Evolutionary conservation across 1,140 invertebrate species (phyloP), one percentile per base, ranked within the genome.

Genomic region (Drosophila azteca): DNA sequence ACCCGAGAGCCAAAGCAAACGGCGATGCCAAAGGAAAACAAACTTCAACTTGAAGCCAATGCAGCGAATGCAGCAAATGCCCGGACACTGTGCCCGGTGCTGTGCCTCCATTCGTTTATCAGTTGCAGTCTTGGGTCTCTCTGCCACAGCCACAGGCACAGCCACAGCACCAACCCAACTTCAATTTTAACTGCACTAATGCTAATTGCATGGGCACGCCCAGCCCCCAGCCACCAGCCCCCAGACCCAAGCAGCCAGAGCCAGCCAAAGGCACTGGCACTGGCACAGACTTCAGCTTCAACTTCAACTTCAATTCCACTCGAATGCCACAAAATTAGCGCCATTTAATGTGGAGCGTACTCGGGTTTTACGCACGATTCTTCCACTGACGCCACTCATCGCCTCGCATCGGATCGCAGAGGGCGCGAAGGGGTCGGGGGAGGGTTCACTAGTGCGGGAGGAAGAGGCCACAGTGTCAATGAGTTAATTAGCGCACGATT

Each of bases 331-430:
- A 79, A 74, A 74, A 88, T 88, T 88, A 88, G 84, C 84, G 84
- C 84, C 84, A 89, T 88, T 88, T 89, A 88, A 88, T 88, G 81
- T 80, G 84, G 80, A 89, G 84, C 84, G 77, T 80, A 80, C 85
- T 87, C 79, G 77, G 73, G 70, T 82, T 87, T 88, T 83, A 88
- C 83, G 83, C 83, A 88, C 83, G 83, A 88, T 88, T 88, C 83
- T 69, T 79, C 45, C 82, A 77, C 73, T 66, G 82, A 87, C 82
- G 82, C 82, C 82, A 82, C 72, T 54, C 62, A 55, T 51, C 53
- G 72, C 11, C 45, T 31, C 44, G 52, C 45, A 44, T 24, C 17
- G 17, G 17, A 20, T 20, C 17, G 17, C 17, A 20, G 17, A 20
- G 17, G 17, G 48, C 20, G 24, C 48, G 46, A 3, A 3, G n/a